These are phyloP conservation scores for Meandrusa payeni DNA, from an alignment of 2,888 invertebrate species.

Conservation along the genomic window DNA sequence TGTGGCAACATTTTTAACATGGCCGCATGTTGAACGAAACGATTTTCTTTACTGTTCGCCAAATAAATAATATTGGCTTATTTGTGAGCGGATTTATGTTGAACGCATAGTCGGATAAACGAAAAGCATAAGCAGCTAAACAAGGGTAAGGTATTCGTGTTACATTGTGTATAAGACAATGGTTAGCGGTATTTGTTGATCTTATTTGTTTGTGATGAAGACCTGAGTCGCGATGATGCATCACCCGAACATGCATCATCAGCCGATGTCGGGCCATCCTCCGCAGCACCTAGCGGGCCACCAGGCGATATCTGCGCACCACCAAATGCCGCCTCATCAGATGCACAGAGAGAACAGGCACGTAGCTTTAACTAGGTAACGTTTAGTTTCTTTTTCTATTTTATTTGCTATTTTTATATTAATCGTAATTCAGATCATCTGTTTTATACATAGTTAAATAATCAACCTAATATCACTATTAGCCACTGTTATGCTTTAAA, in stretches of 20 bases:
- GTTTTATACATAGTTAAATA: too few species aligned
- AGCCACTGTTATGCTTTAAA: too few species aligned
- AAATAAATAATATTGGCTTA: slow-evolving; percentile 69
- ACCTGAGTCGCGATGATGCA: slow-evolving; percentile 73
- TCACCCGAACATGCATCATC: slow-evolving; percentile 81
- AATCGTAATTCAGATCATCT: too few species aligned
- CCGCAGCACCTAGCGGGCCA: slow-evolving; percentile 71
- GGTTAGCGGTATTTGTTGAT: slow-evolving; percentile 61
- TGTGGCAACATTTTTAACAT: slow-evolving; percentile 83
- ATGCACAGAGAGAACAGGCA: slow-evolving; percentile 84
- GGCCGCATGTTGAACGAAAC: slow-evolving; percentile 91
- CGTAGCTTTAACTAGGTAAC: slow-evolving; percentile 76
- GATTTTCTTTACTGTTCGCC: slow-evolving; percentile 91
- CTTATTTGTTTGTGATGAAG: slow-evolving; percentile 60
- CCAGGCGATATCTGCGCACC: slow-evolving; percentile 76
- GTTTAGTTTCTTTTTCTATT: slow-evolving; percentile 56
- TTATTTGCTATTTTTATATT: slow-evolving; percentile 43
- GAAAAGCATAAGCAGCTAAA: slow-evolving; percentile 45
- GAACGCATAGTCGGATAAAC: slow-evolving; percentile 50
- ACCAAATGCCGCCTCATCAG: slow-evolving; percentile 83
- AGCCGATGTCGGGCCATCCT: slow-evolving; percentile 76
- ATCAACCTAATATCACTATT: too few species aligned
- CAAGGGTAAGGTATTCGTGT: slow-evolving; percentile 50
- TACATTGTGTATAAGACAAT: slow-evolving; percentile 50
- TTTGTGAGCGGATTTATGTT: slow-evolving; percentile 66